Conservation (phyloP, 2,113 vertebrate genomes). For the Cyprinodon brontotheroides region DNA sequence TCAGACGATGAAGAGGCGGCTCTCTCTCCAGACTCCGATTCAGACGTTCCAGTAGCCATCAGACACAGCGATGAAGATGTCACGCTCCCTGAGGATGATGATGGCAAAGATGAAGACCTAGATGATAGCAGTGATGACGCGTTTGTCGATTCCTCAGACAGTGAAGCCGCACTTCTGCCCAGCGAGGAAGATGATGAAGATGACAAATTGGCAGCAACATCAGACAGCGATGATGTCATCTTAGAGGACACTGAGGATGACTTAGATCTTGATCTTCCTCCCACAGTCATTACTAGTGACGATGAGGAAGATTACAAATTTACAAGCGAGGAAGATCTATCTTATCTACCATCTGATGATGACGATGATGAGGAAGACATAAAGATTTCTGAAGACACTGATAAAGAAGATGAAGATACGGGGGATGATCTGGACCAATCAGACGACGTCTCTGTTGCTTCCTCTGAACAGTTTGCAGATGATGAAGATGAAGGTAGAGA, state of each 20-base stretch:
- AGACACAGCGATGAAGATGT: slow-evolving; percentile 6
- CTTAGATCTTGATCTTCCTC: slow-evolving; percentile 48
- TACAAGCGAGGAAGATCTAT: slow-evolving; percentile 27
- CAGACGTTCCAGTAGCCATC: slow-evolving; percentile 24
- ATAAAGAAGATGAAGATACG: background rate
- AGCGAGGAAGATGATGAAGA: slow-evolving; percentile 26
- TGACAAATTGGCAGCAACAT: slow-evolving; percentile 11
- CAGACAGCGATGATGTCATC: slow-evolving; percentile 41
- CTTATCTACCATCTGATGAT: background rate
- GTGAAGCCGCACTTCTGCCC: slow-evolving; percentile 38
- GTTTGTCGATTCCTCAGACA: slow-evolving; percentile 43
- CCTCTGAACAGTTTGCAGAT: slow-evolving; percentile 71
- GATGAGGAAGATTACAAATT: slow-evolving; percentile 51
- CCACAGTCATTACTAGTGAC: slow-evolving; percentile 23
- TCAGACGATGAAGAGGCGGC: slow-evolving; percentile 51
- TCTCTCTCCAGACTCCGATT: slow-evolving; percentile 40
- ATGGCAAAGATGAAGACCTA: slow-evolving; percentile 26
- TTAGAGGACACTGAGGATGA: slow-evolving; percentile 45
- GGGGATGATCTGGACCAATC: slow-evolving; percentile 44
- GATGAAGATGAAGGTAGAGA: slow-evolving; percentile 64
- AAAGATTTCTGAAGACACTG: slow-evolving; percentile 27
- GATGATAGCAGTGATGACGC: slow-evolving; percentile 35
- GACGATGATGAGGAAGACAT: slow-evolving; percentile 28
- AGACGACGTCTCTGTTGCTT: slow-evolving; percentile 57
- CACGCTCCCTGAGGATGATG: slow-evolving; percentile 28